These are phyloP conservation scores for Drosophila paranaensis DNA, from an alignment of 2,888 invertebrate genomes.

Conservation along the genomic window DNA sequence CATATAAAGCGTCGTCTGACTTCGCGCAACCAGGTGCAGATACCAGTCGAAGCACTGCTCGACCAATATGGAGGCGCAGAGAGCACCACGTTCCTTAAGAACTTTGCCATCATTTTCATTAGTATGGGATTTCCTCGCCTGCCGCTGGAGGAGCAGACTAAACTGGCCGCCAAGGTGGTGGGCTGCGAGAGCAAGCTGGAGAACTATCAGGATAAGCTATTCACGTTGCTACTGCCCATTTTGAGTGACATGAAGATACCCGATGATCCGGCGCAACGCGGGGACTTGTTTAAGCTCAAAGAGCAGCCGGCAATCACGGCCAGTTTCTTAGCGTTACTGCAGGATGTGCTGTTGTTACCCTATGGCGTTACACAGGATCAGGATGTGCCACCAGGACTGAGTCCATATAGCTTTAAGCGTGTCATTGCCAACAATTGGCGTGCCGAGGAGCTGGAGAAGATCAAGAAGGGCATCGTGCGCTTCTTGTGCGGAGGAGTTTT, in stretches of 20 bases:
- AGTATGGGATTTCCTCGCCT: slow-evolving; percentile 95
- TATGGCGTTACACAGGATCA: slow-evolving; percentile 85
- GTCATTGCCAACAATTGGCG: slow-evolving; percentile 90
- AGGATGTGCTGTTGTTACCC: slow-evolving; percentile 93
- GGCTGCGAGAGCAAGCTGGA: slow-evolving; percentile 92
- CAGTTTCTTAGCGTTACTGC: slow-evolving; percentile 89
- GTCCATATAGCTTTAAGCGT: slow-evolving; percentile 90
- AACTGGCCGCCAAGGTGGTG: slow-evolving; percentile 90
- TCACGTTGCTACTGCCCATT: slow-evolving; percentile 92
- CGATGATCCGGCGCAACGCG: slow-evolving; percentile 87
- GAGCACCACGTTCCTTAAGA: slow-evolving; percentile 91
- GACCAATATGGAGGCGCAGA: slow-evolving; percentile 90
- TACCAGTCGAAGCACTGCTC: slow-evolving; percentile 93
- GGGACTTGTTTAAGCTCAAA: slow-evolving; percentile 89
- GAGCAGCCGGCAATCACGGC: slow-evolving; percentile 87
- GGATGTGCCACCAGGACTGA: slow-evolving; percentile 91
- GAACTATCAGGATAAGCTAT: slow-evolving; percentile 92
- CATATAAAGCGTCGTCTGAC: slow-evolving; percentile 96
- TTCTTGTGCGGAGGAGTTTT: slow-evolving; percentile 93
- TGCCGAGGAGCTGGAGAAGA: slow-evolving; percentile 93
- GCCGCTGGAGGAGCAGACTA: slow-evolving; percentile 90
- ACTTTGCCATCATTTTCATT: slow-evolving; percentile 97
- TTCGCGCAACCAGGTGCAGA: slow-evolving; percentile 92
- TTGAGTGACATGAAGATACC: slow-evolving; percentile 89
- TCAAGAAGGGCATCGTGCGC: slow-evolving; percentile 92